These are phyloP conservation scores for human DNA, from an alignment of 2,113 vertebrate genomes.

Conservation along the genomic window GRCh38 chr11:131533001-131533500, in stretches of 20 bases:
- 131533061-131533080: slow-evolving; percentile 36
- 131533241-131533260: slow-evolving; percentile 34
- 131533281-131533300: slow-evolving; percentile 40
- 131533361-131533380: slow-evolving; percentile 35
- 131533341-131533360: not conserved
- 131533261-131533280: slow-evolving; percentile 47
- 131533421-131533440: not conserved
- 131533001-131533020: slow-evolving; percentile 27
- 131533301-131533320: slow-evolving; percentile 27
- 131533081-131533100: not conserved
- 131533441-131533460: no score
- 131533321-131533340: slow-evolving; percentile 54
- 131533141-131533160: slow-evolving; percentile 53
- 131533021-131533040: slow-evolving; percentile 46
- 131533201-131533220: slow-evolving; percentile 54
- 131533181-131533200: slow-evolving; percentile 13
- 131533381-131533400: not conserved
- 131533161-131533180: slow-evolving; percentile 1
- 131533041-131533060: slow-evolving; percentile 5
- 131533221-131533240: not conserved
- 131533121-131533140: slow-evolving; percentile 64
- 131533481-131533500: not conserved
- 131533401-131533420: not conserved
- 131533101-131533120: not conserved
- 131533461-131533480: fast-evolving